A percentile compares a stretch with the other conserved stretches of the same genome.
phyloP scores from a whole-genome alignment of 2,797 vertebrate species.

The Crocodylus rhombifer region DNA sequence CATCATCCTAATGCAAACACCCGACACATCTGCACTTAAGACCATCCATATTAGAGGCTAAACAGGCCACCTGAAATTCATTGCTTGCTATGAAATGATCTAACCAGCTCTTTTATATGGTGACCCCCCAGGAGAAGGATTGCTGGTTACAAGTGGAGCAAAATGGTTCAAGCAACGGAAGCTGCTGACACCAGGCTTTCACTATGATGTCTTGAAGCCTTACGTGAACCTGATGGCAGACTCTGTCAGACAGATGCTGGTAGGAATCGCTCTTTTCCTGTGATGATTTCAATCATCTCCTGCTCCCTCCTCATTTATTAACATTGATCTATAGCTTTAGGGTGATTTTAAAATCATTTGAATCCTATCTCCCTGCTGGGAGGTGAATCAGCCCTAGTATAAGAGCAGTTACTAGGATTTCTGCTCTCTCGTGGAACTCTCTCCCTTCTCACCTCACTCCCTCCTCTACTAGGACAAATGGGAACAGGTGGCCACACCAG shows the following conservation, averaged over 20 bases:
- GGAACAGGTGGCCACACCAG: conserved; percentile 68
- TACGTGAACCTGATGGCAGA: conserved; percentile 84
- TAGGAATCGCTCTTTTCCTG: conserved; percentile 61
- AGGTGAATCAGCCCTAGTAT: no score
- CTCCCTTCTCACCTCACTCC: conserved; percentile 42
- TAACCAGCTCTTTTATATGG: neutral
- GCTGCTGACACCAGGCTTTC: conserved; percentile 85
- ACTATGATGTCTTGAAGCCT: conserved; percentile 85
- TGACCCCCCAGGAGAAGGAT: conserved; percentile 78
- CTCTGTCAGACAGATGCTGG: conserved; percentile 88
- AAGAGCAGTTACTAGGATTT: no score
- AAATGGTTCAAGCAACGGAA: conserved; percentile 85
- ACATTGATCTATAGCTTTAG: conserved; percentile 21
- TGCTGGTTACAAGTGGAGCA: conserved; percentile 79
- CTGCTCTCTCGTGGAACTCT: neutral
- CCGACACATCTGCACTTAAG: no score
- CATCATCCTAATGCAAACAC: no score
- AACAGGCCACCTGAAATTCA: neutral
- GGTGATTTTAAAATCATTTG: no score
- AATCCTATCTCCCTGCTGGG: no score
- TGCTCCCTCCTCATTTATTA: no score
- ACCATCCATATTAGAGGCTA: neutral
- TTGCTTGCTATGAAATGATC: neutral
- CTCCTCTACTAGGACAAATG: conserved; percentile 76
- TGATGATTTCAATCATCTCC: no score